Conservation (phyloP, 2,113 vertebrate genomes). For the Boleophthalmus pectinirostris region DNA sequence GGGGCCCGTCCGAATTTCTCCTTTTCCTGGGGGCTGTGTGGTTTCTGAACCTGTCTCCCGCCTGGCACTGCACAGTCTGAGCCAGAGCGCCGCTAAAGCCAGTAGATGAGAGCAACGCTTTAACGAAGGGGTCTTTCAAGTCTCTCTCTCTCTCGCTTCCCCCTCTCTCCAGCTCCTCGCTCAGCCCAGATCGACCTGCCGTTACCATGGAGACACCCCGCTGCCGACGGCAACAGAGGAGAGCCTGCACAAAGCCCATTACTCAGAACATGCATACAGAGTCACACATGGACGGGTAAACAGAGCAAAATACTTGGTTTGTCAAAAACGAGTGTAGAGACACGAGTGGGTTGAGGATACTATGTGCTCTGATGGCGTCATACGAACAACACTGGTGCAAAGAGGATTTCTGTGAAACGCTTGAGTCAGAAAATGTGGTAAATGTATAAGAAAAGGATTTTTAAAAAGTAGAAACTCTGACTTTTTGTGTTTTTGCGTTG, state of each 20-base stretch:
- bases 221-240: conserved; percentile 60
- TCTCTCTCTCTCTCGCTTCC: conserved; percentile 24
- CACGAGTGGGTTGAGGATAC: too few species aligned
- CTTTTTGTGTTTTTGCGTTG: too few species aligned
- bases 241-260: conserved; percentile 70
- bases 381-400: too few species aligned
- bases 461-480: not conserved
- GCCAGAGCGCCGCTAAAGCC: conserved; percentile 39
- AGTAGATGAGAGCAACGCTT: conserved; percentile 61
- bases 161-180: conserved; percentile 60
- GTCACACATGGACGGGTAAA: conserved; percentile 22
- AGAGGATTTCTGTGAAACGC: not conserved
- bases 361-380: not conserved
- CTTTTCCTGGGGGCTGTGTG: conserved; percentile 17
- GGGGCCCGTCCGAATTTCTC: conserved; percentile 1
- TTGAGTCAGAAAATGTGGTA: not conserved
- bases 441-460: not conserved
- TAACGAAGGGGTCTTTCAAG: conserved; percentile 72
- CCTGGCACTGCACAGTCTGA: conserved; percentile 49
- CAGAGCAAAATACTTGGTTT: not conserved
- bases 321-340: not conserved
- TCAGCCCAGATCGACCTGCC: conserved; percentile 70
- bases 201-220: conserved; percentile 79
- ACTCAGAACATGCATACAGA: conserved; percentile 55
- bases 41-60: conserved; percentile 59